phyloP scores from a whole-genome alignment of 2,797 vertebrate species.

The Anguilla pacifica region DNA sequence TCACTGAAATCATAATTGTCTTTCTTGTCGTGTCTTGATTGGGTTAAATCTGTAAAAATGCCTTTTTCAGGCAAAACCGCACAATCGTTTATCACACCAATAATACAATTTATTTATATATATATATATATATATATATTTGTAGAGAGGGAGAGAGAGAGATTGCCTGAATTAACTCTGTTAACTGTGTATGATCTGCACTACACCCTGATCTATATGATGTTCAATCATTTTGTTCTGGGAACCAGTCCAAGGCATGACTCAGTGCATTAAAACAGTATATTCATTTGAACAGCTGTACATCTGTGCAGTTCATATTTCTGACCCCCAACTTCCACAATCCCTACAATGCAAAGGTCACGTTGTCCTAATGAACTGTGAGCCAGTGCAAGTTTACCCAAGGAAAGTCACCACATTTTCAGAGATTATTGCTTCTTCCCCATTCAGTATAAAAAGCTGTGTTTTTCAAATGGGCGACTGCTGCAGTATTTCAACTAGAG shows the following conservation, averaged over 20 bases:
- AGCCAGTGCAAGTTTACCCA: constrained; percentile 5
- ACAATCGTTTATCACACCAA: no score
- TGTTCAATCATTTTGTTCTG: constrained; percentile 64
- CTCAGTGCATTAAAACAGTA: constrained; percentile 58
- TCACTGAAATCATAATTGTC: no score
- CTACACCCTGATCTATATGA: constrained; percentile 40
- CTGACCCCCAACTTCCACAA: constrained; percentile 40
- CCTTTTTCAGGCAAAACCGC: no score
- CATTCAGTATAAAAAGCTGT: not conserved
- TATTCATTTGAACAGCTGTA: constrained; percentile 58
- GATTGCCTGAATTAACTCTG: not conserved
- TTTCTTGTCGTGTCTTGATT: no score
- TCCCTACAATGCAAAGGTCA: not conserved
- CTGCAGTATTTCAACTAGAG: not conserved
- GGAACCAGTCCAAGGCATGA: constrained; percentile 55
- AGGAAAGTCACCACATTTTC: not conserved
- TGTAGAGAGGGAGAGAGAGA: not conserved
- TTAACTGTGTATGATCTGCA: not conserved
- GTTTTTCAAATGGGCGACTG: not conserved
- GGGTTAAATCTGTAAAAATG: no score
- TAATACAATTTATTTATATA: no score
- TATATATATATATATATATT: no score
- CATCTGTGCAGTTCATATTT: constrained; percentile 60
- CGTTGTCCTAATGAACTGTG: constrained; percentile 44
- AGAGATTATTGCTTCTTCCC: not conserved